A percentile compares a stretch with the other conserved stretches of the same genome.
Conservation (phyloP, 2,113 vertebrate genomes). For the Agapornis roseicollis region DNA sequence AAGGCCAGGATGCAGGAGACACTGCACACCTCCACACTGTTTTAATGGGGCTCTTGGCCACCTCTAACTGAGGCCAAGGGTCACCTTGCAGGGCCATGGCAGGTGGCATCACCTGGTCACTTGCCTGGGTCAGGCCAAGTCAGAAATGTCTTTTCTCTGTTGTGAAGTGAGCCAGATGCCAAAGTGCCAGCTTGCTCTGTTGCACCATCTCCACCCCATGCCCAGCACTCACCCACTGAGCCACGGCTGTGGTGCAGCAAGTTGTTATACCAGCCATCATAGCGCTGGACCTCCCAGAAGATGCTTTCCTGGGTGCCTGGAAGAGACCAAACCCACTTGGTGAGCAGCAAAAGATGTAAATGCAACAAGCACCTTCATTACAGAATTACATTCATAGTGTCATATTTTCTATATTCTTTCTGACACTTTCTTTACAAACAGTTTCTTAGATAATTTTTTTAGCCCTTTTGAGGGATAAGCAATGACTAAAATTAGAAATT, state of each 20-base stretch:
- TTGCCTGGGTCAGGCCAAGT: neutral
- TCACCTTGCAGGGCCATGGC: rapidly evolving
- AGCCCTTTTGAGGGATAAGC: neutral
- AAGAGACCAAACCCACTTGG: neutral
- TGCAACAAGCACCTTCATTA: neutral
- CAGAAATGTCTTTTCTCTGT: neutral
- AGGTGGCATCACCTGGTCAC: neutral
- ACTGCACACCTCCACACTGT: neutral
- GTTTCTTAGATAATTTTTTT: neutral
- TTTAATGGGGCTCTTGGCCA: neutral
- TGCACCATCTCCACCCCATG: neutral
- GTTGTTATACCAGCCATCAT: constrained; percentile 98
- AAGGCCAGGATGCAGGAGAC: neutral
- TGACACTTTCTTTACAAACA: neutral
- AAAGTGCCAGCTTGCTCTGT: rapidly evolving
- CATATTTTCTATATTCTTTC: neutral
- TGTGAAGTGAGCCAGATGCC: neutral
- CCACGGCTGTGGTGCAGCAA: constrained; percentile 80
- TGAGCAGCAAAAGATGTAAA: neutral
- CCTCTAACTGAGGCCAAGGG: neutral
- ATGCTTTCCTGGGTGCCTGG: constrained; percentile 71
- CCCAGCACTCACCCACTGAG: constrained; percentile 76
- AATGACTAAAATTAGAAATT: neutral
- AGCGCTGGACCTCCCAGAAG: constrained; percentile 89
- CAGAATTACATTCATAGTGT: neutral